These are phyloP conservation scores for Euplagia quadripunctaria DNA, from an alignment of 2,888 invertebrate genomes.

Conservation along the genomic window DNA sequence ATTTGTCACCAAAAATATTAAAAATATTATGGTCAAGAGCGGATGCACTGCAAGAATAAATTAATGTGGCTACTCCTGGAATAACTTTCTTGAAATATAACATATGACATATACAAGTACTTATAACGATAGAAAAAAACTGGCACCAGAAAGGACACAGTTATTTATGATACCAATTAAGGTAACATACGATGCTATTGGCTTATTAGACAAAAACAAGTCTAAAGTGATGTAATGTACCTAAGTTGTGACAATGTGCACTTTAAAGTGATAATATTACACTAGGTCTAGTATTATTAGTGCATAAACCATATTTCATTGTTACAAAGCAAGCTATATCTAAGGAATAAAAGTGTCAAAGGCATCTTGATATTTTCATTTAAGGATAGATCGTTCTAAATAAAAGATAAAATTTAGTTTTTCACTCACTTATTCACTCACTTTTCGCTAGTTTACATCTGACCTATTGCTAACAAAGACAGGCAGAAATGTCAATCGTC, in stretches of 20 bases:
- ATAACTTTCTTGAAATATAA: not conserved
- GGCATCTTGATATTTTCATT: too few species aligned
- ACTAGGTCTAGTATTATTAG: not conserved
- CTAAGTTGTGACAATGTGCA: not conserved
- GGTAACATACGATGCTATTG: conserved; percentile 5
- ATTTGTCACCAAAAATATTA: not conserved
- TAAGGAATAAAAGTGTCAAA: too few species aligned
- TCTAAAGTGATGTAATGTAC: not conserved
- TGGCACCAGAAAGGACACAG: not conserved
- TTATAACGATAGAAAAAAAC: not conserved
- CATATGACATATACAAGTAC: not conserved
- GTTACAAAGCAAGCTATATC: too few species aligned
- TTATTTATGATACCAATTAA: not conserved
- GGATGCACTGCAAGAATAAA: not conserved
- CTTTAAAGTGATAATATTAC: not conserved
- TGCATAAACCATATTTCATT: not conserved
- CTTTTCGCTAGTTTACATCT: too few species aligned
- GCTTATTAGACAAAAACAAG: not conserved
- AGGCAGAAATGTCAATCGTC: too few species aligned
- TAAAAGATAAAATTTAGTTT: too few species aligned
- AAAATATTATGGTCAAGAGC: too few species aligned
- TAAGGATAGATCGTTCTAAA: too few species aligned
- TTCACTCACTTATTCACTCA: too few species aligned
- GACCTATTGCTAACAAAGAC: too few species aligned
- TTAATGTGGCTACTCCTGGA: not conserved